Evolutionary conservation across 2,113 vertebrate genomes (phyloP).

Genomic region (Mobula hypostoma): DNA sequence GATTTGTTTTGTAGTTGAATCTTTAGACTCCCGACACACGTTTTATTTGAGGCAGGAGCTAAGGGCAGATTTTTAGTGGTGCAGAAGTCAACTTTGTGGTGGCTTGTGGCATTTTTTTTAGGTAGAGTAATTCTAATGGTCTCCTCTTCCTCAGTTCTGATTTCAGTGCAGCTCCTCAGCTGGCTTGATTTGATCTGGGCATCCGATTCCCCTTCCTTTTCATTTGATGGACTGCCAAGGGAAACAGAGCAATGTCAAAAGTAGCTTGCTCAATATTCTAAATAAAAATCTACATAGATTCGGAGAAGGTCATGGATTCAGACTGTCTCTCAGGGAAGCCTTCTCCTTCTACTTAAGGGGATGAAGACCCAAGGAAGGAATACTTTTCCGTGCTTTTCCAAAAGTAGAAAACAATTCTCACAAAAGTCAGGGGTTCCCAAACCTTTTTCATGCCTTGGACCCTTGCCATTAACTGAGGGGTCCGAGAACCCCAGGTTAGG

Average conservation of each 20-base stretch:
- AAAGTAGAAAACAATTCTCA: not conserved
- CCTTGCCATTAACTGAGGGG: too few relatives aligned
- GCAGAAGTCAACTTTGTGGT: constrained; percentile 53
- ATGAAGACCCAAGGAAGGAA: not conserved
- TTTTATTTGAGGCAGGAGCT: constrained; percentile 46
- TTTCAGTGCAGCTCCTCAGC: not conserved
- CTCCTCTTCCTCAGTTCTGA: constrained; percentile 14
- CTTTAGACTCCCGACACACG: constrained; percentile 55
- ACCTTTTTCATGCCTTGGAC: too few relatives aligned
- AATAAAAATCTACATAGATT: not conserved
- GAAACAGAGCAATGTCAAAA: not conserved
- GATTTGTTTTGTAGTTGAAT: not conserved
- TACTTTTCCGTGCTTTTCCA: not conserved
- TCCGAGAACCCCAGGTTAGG: too few relatives aligned
- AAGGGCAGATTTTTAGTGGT: constrained; percentile 48
- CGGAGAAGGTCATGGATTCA: too few relatives aligned
- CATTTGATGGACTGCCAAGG: not conserved
- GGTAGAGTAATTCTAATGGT: constrained; percentile 10
- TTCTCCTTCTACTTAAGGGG: not conserved
- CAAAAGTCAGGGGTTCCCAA: too few relatives aligned
- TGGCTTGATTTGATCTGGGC: not conserved
- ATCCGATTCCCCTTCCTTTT: not conserved
- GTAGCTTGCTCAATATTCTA: not conserved
- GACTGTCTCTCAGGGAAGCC: not conserved
- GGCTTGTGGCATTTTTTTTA: constrained; percentile 54